phyloP scores from a whole-genome alignment of 1,140 invertebrate genomes.

The Apolygus lucorum region DNA sequence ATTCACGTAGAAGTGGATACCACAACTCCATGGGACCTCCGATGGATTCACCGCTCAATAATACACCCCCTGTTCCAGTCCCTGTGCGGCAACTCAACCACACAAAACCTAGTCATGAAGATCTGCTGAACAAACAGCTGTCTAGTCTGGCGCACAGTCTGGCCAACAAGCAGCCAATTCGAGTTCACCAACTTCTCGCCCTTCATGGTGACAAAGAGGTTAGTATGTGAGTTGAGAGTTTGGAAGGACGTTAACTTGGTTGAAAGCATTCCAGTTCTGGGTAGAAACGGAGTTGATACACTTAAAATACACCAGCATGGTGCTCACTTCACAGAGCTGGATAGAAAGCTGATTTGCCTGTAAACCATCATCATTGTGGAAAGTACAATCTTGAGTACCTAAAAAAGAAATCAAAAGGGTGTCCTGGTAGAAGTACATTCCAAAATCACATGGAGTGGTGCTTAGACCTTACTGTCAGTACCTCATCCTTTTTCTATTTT shows the following conservation, averaged over 20 bases:
- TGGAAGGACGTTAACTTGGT: neutral
- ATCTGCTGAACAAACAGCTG: constrained; percentile 35
- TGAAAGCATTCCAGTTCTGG: neutral
- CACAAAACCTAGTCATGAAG: constrained; percentile 12
- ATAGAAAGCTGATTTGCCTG: no score
- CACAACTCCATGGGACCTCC: constrained; percentile 26
- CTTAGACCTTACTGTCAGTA: no score
- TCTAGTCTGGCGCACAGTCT: constrained; percentile 41
- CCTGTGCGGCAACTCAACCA: neutral
- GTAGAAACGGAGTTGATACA: neutral
- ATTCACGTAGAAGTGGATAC: constrained; percentile 28
- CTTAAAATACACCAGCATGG: constrained; percentile 18
- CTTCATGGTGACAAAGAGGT: constrained; percentile 43
- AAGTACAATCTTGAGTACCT: no score
- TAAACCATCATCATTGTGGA: no score
- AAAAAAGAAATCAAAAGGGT: no score
- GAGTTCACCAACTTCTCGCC: constrained; percentile 45
- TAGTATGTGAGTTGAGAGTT: constrained; percentile 21
- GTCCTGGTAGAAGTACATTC: no score
- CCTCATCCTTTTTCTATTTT: no score
- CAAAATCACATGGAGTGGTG: no score
- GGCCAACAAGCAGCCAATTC: constrained; percentile 42
- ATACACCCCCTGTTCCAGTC: constrained; percentile 12
- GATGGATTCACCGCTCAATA: constrained; percentile 9
- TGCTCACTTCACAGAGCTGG: no score